Conservation (phyloP, 2,797 vertebrate species). For the Myotis pilosus region DNA sequence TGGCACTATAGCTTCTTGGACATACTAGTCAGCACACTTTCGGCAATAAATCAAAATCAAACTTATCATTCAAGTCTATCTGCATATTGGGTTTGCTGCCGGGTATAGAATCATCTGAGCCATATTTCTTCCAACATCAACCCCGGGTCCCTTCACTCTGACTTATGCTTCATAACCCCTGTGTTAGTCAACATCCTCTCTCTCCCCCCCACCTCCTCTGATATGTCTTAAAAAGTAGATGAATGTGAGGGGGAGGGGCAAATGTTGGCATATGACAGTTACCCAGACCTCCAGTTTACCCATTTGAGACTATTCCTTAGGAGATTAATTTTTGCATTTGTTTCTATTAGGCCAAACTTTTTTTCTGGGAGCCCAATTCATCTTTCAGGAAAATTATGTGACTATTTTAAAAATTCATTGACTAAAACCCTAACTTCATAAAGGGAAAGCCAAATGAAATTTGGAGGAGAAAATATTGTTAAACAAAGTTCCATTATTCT, state of each 20-base stretch:
- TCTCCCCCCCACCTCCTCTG: background rate
- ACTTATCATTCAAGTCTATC: background rate
- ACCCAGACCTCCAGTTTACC: background rate
- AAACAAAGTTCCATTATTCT: background rate
- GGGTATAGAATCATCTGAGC: background rate
- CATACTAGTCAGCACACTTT: too few relatives aligned
- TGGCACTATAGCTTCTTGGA: rapidly evolving
- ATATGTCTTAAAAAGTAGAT: slow-evolving; percentile 4
- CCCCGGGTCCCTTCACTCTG: background rate
- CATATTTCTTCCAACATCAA: background rate
- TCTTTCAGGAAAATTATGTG: slow-evolving; percentile 3
- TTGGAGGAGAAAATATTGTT: background rate
- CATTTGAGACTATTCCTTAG: background rate
- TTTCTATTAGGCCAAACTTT: background rate
- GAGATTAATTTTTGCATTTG: background rate
- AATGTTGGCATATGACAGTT: background rate
- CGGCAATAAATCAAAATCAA: background rate
- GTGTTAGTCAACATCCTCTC: background rate
- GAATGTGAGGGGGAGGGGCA: background rate
- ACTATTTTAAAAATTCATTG: slow-evolving; percentile 16
- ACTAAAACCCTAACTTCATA: background rate
- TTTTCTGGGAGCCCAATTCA: background rate
- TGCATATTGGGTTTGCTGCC: background rate
- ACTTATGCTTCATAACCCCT: background rate
- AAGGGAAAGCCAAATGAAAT: background rate